Evolutionary conservation across 2,888 invertebrate species (phyloP), one percentile per base, ranked within the genome.

Genomic region (Tridacna crocea): DNA sequence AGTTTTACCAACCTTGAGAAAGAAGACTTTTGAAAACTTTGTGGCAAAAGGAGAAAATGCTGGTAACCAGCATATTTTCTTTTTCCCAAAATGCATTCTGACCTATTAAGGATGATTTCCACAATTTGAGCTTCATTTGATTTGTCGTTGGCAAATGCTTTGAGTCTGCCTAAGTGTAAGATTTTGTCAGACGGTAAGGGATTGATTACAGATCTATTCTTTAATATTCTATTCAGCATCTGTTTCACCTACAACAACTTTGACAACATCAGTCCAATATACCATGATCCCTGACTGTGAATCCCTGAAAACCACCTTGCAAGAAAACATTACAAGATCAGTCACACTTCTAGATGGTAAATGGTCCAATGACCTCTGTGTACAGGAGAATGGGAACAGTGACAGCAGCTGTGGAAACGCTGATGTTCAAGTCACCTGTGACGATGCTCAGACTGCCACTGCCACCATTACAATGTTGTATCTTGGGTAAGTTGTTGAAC

Each of bases 311-410:
- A 24, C 72, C 10, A 26, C 63, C 10, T 61, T 84, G n/a, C 13
- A 36, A 4, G 15, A 60, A 24, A 63, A 76, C 24, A 51, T 78
- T 17, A 70, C 27, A 17, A 27, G 36, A 13, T 36, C 63, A 13
- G 27, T 77, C 3, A 19, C n/a, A 55, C 48, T 27, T 13, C 65
- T 84, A 13, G 77, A 79, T 55, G 27, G 10, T n/a, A 36, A 79
- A 48, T 77, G 81, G 72, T 22, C 27, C 13, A 36, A 74, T 68
- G 72, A 63, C 17, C 51, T 84, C 12, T 84, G 84, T 75, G 65
- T 72, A 58, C 63, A 55, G 17, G 79, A 76, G 26, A 19, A 51
- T n/a, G 84, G 82, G 11, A 65, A 13, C 3, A 36, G 55, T 36
- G 84, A 84, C 36, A 8, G 22, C 1, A 60, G 19, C 46, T 81